Conservation (phyloP, 1,140 invertebrate species). For the Aphaenogaster ashmeadi region DNA sequence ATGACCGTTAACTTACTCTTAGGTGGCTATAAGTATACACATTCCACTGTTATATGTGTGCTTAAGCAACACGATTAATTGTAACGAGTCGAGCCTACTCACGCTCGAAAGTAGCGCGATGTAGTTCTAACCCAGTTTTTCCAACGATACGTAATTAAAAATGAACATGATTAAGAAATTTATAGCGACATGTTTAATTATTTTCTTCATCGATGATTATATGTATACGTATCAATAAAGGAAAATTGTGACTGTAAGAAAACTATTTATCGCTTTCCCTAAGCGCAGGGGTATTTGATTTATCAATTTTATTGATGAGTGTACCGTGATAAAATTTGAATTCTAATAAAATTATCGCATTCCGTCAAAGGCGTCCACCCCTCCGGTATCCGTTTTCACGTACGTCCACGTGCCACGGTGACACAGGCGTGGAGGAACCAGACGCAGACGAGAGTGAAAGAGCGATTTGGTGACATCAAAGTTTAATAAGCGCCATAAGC, state of each 20-base stretch:
- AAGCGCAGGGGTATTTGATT: background rate
- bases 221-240: background rate
- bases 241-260: background rate
- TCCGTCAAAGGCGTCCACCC: background rate
- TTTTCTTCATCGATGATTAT: background rate
- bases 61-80: slow-evolving; percentile 47
- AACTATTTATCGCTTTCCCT: background rate
- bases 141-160: background rate
- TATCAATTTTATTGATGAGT: background rate
- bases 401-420: slow-evolving; percentile 49
- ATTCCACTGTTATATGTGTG: slow-evolving; percentile 10
- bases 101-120: background rate
- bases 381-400: background rate
- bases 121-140: background rate
- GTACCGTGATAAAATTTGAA: slow-evolving; percentile 21
- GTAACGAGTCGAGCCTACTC: background rate
- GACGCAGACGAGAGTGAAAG: slow-evolving; percentile 23
- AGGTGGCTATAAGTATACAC: slow-evolving; percentile 44
- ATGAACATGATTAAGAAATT: background rate
- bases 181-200: background rate
- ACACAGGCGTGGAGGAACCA: background rate
- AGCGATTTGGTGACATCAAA: slow-evolving; percentile 76
- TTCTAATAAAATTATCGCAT: slow-evolving; percentile 38
- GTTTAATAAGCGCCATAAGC: slow-evolving; percentile 80
- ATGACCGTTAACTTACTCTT: slow-evolving; percentile 59